Evolutionary conservation across 53 echinoderm and acorn worm species (phyloP), one percentile per base, ranked within the genome.

Genomic region (Temnopleurus reevesii): DNA sequence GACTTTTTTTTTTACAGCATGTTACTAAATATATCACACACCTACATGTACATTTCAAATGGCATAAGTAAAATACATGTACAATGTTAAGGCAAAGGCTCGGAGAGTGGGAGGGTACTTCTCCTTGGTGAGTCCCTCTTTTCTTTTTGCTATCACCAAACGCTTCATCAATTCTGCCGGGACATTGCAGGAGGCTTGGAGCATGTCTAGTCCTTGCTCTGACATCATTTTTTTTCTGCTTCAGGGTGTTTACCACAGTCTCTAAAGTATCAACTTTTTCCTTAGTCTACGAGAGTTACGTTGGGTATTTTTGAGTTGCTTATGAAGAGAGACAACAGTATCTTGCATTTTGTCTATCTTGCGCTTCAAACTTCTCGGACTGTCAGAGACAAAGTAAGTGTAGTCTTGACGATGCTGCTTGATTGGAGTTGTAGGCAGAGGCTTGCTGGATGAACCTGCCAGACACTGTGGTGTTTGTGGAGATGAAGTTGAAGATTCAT

Each of bases 1-100:
- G n/a, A n/a, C n/a, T n/a, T n/a, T n/a, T n/a, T n/a, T n/a, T n/a
- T n/a, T n/a, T n/a, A n/a, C n/a, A n/a, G n/a, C n/a, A n/a, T n/a
- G n/a, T n/a, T n/a, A n/a, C n/a, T n/a, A n/a, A n/a, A n/a, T n/a
- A n/a, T n/a, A n/a, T n/a, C n/a, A n/a, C n/a, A n/a, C n/a, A n/a
- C n/a, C n/a, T n/a, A n/a, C n/a, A n/a, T n/a, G n/a, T n/a, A n/a
- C n/a, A n/a, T n/a, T n/a, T n/a, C n/a, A n/a, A n/a, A n/a, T n/a
- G n/a, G n/a, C n/a, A n/a, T n/a, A n/a, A n/a, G n/a, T n/a, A n/a
- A n/a, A 90, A 34, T 94, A 94, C 44, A 94, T 92, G 21, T 90
- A 89, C 19, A 94, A 55, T 15, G 92, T 94, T 4, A 92, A 13
- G 21, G 92, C 92, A 90, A 94, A 92, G 1, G 94, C 66, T 5